Percentiles rank a stretch among this genome's conserved stretches.
These are phyloP conservation scores for Zeus faber DNA, from an alignment of 2,113 vertebrate genomes.

Conservation along the genomic window DNA sequence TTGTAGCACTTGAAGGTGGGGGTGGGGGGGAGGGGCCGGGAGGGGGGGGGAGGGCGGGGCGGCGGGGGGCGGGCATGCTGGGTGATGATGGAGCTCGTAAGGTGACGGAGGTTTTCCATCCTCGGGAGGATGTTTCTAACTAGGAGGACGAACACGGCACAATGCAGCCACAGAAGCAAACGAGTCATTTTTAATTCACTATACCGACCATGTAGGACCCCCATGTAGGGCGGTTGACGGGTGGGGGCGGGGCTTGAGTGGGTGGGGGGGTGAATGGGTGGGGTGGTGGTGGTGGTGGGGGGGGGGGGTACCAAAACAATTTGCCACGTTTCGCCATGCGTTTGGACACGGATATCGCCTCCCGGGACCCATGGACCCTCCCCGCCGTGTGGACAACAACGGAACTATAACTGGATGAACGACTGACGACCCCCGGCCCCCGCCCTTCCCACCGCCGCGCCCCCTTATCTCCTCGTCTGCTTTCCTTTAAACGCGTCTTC, in stretches of 20 bases:
- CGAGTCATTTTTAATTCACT: not conserved
- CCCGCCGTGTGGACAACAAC: not conserved
- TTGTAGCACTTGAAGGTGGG: slow-evolving; percentile 5
- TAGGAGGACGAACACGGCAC: slow-evolving; percentile 13
- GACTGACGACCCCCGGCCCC: not conserved
- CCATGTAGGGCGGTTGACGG: not conserved
- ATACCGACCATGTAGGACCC: not conserved
- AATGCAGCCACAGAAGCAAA: slow-evolving; percentile 33
- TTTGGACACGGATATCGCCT: not conserved
- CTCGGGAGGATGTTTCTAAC: slow-evolving; percentile 7
- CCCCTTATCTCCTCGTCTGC: no score
- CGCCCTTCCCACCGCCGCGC: no score
- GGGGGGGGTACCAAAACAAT: not conserved
- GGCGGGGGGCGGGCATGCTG: not conserved
- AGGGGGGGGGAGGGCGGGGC: not conserved
- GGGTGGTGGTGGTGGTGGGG: not conserved
- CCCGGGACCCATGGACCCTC: not conserved
- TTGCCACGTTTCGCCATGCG: not conserved
- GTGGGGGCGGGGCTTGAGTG: not conserved
- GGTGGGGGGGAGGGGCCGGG: not conserved
- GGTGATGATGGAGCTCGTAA: not conserved
- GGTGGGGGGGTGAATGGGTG: not conserved
- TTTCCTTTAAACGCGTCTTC: no score
- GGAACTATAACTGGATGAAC: not conserved
- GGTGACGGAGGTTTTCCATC: slow-evolving; percentile 11